Evolutionary conservation across 2,888 invertebrate species (phyloP).

Genomic region (Drosophila pseudotakahashii): DNA sequence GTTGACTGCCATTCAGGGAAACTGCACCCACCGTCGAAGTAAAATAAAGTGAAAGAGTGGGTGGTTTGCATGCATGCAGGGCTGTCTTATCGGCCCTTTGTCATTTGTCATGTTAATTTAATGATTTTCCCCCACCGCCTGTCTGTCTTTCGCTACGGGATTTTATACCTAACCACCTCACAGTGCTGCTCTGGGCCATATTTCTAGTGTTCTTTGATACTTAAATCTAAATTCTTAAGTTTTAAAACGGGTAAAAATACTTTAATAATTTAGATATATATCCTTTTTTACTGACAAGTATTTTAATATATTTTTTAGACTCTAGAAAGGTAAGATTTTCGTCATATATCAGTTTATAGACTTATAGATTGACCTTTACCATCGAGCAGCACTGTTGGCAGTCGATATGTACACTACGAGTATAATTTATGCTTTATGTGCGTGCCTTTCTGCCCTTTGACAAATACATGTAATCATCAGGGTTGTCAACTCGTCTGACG

Average conservation of each 20-base stretch:
- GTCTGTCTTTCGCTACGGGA: neutral
- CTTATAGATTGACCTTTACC: neutral
- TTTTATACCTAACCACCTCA: conserved; percentile 8
- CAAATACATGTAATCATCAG: conserved; percentile 5
- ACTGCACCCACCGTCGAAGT: conserved; percentile 12
- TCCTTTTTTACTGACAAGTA: too few relatives aligned
- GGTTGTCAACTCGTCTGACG: conserved; percentile 3
- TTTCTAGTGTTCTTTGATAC: too few relatives aligned
- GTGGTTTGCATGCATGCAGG: conserved; percentile 58
- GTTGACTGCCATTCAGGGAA: conserved; percentile 61
- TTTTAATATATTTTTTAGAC: neutral
- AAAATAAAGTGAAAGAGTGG: conserved; percentile 1
- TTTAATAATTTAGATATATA: too few relatives aligned
- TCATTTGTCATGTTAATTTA: conserved; percentile 78
- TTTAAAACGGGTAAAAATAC: too few relatives aligned
- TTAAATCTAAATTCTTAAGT: too few relatives aligned
- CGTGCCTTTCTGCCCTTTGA: neutral
- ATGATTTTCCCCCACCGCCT: conserved; percentile 60
- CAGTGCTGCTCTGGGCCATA: neutral
- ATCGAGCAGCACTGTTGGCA: neutral
- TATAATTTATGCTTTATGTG: conserved; percentile 10
- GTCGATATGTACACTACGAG: neutral
- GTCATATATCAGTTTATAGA: neutral
- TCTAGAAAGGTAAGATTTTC: too few relatives aligned
- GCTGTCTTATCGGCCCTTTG: conserved; percentile 68